Percentiles rank a stretch among this genome's conserved stretches.
Conservation (phyloP, 2,888 invertebrate genomes). For the Oxytorus armatus region DNA sequence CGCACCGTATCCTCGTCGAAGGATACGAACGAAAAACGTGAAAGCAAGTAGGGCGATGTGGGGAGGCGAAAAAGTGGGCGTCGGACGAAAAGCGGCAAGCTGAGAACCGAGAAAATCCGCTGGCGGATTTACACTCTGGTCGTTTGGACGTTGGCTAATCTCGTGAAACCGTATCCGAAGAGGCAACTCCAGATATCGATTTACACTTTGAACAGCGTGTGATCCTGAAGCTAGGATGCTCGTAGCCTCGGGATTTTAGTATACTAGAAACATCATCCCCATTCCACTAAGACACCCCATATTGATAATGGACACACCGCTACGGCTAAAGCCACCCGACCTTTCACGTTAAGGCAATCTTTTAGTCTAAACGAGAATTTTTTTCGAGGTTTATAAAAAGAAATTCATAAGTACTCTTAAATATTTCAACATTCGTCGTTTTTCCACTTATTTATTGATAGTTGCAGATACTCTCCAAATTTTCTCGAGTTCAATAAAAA, state of each 20-base stretch:
- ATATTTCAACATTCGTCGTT: too few relatives aligned
- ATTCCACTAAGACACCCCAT: constrained; percentile 25
- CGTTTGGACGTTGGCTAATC: constrained; percentile 75
- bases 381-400: too few relatives aligned
- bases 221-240: constrained; percentile 30
- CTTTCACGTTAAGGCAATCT: constrained; percentile 38
- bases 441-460: too few relatives aligned
- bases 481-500: too few relatives aligned
- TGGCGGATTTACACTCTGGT: constrained; percentile 75
- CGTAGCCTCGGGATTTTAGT: constrained; percentile 23
- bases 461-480: too few relatives aligned
- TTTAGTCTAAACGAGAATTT: too few relatives aligned
- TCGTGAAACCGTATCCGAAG: constrained; percentile 76
- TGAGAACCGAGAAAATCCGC: constrained; percentile 57
- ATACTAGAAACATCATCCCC: constrained; percentile 30
- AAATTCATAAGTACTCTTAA: too few relatives aligned
- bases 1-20: constrained; percentile 13
- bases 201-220: constrained; percentile 71
- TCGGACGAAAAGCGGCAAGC: constrained; percentile 46
- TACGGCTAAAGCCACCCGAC: constrained; percentile 29
- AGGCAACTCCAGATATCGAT: constrained; percentile 72
- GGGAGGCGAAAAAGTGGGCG: constrained; percentile 28
- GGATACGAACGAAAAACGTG: constrained; percentile 38
- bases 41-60: background rate
- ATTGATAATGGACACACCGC: constrained; percentile 34